A percentile compares a stretch with the other conserved stretches of the same genome.
Conservation (phyloP, 92 coral and sea anemone species). For the Zoanthus sociatus region DNA sequence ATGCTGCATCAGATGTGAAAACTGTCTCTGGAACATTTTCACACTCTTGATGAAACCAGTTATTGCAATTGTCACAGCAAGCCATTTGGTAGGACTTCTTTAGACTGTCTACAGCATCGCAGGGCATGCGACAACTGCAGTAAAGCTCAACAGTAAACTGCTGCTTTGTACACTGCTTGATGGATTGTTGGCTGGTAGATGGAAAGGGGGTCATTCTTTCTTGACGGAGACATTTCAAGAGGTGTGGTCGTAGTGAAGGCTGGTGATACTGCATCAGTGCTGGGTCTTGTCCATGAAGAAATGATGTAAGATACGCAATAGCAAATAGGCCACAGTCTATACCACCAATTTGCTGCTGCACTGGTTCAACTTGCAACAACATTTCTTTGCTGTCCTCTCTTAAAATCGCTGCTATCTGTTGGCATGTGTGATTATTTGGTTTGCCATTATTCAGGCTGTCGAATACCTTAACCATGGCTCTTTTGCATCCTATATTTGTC, state of each 20-base stretch:
- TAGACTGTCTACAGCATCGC: slow-evolving; percentile 27
- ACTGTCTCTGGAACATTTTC: slow-evolving; percentile 38
- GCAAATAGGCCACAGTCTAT: slow-evolving; percentile 65
- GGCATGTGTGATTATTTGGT: slow-evolving; percentile 53
- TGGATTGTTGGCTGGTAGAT: slow-evolving; percentile 12
- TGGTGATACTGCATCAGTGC: slow-evolving; percentile 5
- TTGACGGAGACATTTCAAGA: slow-evolving; percentile 39
- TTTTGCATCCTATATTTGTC: slow-evolving; percentile 53
- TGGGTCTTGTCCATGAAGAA: slow-evolving; percentile 39
- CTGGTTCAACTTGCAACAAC: slow-evolving; percentile 9
- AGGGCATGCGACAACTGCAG: slow-evolving; percentile 66
- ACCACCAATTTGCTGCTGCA: slow-evolving; percentile 55
- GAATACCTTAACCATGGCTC: slow-evolving; percentile 50
- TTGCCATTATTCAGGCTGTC: slow-evolving; percentile 64
- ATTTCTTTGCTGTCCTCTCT: slow-evolving; percentile 18
- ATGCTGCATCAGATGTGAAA: slow-evolving; percentile 6
- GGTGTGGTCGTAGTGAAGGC: slow-evolving; percentile 27
- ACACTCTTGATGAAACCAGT: slow-evolving; percentile 36
- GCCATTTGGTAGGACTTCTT: slow-evolving; percentile 19
- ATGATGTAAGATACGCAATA: slow-evolving; percentile 44
- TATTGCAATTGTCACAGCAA: slow-evolving; percentile 29
- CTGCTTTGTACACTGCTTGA: slow-evolving; percentile 36
- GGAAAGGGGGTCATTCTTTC: slow-evolving; percentile 55
- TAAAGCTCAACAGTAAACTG: slow-evolving; percentile 50
- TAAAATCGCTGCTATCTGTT: slow-evolving; percentile 49